Percentiles rank a stretch among this genome's conserved stretches.
phyloP scores from a whole-genome alignment of 2,113 vertebrate genomes.

The Butorides virescens region DNA sequence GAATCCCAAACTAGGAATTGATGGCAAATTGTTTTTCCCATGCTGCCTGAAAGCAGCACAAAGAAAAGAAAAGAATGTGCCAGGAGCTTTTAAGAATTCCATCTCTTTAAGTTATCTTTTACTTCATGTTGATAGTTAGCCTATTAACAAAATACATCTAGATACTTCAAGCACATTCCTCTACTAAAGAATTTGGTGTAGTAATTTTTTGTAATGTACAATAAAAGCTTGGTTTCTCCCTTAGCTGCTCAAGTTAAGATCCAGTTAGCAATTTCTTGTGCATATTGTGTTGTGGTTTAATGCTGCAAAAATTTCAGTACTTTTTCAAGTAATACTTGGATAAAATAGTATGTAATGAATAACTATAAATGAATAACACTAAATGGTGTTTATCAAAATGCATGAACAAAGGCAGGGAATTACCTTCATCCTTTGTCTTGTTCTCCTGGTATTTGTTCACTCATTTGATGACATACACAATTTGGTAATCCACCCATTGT shows the following conservation, averaged over 20 bases:
- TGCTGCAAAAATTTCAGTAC: background rate
- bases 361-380: background rate
- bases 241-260: background rate
- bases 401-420: background rate
- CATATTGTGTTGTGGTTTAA: background rate
- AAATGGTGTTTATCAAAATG: background rate
- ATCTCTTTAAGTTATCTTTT: background rate
- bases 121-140: background rate
- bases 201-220: background rate
- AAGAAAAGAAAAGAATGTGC: background rate
- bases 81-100: background rate
- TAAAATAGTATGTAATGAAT: background rate
- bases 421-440: background rate
- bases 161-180: background rate
- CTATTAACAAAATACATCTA: background rate
- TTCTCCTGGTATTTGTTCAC: background rate
- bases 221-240: background rate
- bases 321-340: background rate
- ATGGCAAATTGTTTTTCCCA: background rate
- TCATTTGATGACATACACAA: background rate
- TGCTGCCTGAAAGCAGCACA: background rate
- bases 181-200: background rate
- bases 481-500: background rate
- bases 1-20: background rate
- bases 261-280: background rate